These are phyloP conservation scores for Catocala nupta DNA, from an alignment of 2,888 invertebrate species.

Conservation along the genomic window DNA sequence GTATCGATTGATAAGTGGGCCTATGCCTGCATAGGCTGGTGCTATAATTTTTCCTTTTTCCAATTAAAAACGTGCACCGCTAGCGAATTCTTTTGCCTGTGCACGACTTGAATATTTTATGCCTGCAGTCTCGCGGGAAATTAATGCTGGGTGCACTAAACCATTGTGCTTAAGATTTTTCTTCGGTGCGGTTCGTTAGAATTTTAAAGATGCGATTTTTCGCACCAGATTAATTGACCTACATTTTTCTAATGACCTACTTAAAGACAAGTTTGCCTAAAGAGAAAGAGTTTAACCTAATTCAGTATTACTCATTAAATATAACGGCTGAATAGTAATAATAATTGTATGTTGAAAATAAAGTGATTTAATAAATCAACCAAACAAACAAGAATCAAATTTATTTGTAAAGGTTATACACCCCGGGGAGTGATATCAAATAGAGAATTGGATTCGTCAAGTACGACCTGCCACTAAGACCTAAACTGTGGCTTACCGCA, in stretches of 20 bases:
- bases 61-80: constrained; percentile 72
- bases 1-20: constrained; percentile 48
- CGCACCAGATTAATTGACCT: constrained; percentile 26
- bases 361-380: constrained; percentile 32
- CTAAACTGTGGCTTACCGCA: constrained; percentile 68
- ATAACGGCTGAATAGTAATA: too few relatives aligned
- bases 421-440: constrained; percentile 54
- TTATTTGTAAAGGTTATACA: constrained; percentile 54
- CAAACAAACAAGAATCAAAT: constrained; percentile 38
- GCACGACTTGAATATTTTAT: constrained; percentile 75
- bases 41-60: constrained; percentile 57
- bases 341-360: constrained; percentile 4
- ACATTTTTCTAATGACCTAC: constrained; percentile 17
- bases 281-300: too few relatives aligned
- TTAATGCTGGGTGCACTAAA: constrained; percentile 70
- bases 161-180: constrained; percentile 69
- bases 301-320: too few relatives aligned
- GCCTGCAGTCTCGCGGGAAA: constrained; percentile 72
- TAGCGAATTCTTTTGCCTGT: constrained; percentile 63
- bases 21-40: constrained; percentile 38
- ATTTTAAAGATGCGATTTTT: constrained; percentile 54
- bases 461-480: constrained; percentile 56
- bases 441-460: constrained; percentile 63
- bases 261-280: background rate
- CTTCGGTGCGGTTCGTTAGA: constrained; percentile 59